Percentiles rank a stretch among this genome's conserved stretches.
phyloP scores from a whole-genome alignment of 1,140 invertebrate genomes.

The Hestina assimilis region DNA sequence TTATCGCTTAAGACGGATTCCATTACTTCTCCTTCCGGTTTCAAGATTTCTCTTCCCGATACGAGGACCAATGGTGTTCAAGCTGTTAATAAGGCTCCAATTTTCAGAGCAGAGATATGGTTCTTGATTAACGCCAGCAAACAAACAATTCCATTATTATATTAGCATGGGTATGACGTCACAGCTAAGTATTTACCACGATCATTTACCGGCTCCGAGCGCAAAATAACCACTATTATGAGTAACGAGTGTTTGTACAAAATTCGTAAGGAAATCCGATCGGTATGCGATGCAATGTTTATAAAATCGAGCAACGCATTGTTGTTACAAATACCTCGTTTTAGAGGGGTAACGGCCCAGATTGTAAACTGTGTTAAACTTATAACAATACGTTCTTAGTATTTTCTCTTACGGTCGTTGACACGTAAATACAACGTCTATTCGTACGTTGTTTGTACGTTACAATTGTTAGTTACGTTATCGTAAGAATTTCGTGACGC shows the following conservation, averaged over 20 bases:
- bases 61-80: too few relatives aligned
- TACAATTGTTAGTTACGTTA: too few relatives aligned
- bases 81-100: too few relatives aligned
- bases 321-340: conserved; percentile 63
- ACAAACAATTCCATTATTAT: too few relatives aligned
- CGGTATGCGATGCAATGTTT: conserved; percentile 52
- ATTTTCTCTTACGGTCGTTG: conserved; percentile 59
- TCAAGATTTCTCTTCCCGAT: too few relatives aligned
- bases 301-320: conserved; percentile 46
- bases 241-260: conserved; percentile 18
- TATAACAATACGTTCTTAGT: conserved; percentile 66
- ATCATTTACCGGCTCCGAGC: background rate
- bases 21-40: too few relatives aligned
- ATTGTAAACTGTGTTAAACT: conserved; percentile 55
- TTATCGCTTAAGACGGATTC: too few relatives aligned
- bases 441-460: conserved; percentile 30
- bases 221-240: conserved; percentile 4
- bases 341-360: conserved; percentile 69
- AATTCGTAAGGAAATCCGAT: conserved; percentile 43
- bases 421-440: conserved; percentile 59
- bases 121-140: too few relatives aligned
- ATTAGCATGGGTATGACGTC: background rate
- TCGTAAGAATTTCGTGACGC: conserved; percentile 33
- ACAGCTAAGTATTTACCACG: background rate
- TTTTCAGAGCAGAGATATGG: too few relatives aligned